These are phyloP conservation scores for Eurosta solidaginis DNA, from an alignment of 1,140 invertebrate species.

Conservation along the genomic window DNA sequence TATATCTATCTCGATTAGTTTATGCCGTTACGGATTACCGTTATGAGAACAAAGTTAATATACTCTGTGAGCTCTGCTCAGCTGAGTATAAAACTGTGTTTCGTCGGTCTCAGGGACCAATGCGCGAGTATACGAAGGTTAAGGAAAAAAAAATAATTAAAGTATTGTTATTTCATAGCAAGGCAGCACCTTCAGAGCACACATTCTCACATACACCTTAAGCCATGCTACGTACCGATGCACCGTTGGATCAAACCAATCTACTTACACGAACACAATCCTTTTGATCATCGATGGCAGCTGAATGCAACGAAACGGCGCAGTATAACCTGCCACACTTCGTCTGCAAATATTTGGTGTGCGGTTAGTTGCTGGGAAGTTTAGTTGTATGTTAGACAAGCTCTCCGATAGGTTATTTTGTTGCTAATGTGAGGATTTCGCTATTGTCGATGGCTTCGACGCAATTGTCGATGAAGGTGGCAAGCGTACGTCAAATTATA, in stretches of 20 bases:
- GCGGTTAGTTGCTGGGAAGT: no score
- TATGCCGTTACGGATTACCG: no score
- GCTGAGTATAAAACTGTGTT: no score
- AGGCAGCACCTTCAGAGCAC: background rate
- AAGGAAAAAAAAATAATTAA: background rate
- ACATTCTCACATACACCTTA: background rate
- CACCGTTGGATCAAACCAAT: background rate
- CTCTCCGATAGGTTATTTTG: background rate
- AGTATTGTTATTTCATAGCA: background rate
- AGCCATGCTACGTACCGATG: constrained; percentile 2
- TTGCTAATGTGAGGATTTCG: background rate
- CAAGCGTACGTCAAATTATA: background rate
- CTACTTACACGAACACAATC: constrained; percentile 3
- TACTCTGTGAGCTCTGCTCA: no score
- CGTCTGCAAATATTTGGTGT: background rate
- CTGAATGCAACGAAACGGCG: background rate
- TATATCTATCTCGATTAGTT: no score
- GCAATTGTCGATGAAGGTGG: background rate
- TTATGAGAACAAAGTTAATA: no score
- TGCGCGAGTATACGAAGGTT: background rate
- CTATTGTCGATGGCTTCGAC: background rate
- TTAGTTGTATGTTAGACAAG: background rate
- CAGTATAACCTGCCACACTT: no score
- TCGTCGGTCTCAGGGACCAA: no score
- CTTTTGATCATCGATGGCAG: constrained; percentile 15